These are phyloP conservation scores for Dicerorhinus sumatrensis DNA, from an alignment of 2,113 vertebrate genomes.

Conservation along the genomic window DNA sequence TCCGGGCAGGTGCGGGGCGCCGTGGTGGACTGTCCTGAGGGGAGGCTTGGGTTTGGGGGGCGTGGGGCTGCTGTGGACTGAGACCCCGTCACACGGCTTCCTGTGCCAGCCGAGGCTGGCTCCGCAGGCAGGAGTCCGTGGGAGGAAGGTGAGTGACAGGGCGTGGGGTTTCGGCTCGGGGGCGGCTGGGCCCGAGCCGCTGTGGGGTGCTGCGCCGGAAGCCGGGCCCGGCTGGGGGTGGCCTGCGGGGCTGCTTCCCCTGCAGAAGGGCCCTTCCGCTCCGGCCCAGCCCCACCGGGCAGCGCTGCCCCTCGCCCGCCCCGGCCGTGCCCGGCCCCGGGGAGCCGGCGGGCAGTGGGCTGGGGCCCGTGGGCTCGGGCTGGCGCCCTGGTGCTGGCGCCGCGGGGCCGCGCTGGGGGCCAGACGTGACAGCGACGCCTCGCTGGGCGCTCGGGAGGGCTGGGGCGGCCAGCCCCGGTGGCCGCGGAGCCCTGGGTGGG, in stretches of 20 bases:
- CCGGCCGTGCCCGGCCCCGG: too few relatives aligned
- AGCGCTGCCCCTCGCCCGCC: neutral
- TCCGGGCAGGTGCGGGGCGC: neutral
- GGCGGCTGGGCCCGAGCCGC: neutral
- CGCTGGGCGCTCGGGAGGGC: rapidly evolving
- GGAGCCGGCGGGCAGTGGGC: too few relatives aligned
- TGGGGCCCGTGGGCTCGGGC: too few relatives aligned
- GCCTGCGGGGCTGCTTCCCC: neutral
- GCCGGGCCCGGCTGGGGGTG: neutral
- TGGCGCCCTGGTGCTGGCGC: neutral
- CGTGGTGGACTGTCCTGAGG: neutral
- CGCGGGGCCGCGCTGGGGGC: neutral
- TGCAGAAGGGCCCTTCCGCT: slow-evolving; percentile 30
- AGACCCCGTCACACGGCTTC: neutral
- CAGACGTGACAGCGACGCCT: too few relatives aligned
- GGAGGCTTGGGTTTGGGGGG: neutral
- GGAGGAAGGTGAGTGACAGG: neutral
- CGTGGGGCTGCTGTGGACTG: neutral
- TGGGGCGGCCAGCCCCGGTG: rapidly evolving
- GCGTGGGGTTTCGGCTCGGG: neutral
- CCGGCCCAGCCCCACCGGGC: neutral
- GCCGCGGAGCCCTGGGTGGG: neutral
- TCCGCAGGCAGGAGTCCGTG: neutral
- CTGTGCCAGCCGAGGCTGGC: neutral
- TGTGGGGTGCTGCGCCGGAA: neutral